phyloP scores from a whole-genome alignment of 2,888 invertebrate genomes.

The Calephelis perditalis region DNA sequence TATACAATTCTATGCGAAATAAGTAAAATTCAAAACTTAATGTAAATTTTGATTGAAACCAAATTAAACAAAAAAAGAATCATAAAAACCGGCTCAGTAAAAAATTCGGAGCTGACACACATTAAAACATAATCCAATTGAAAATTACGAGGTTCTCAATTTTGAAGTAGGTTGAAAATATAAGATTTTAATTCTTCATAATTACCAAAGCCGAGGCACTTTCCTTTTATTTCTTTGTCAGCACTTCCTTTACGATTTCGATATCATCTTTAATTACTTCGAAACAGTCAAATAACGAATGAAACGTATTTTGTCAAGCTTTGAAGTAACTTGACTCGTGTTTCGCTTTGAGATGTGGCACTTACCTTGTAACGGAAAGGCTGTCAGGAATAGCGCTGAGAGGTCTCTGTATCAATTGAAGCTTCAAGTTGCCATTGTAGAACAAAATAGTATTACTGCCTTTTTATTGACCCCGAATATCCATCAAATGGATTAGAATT shows the following conservation, averaged over 20 bases:
- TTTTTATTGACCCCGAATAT: conserved; percentile 26
- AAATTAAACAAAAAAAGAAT: no score
- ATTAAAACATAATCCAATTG: no score
- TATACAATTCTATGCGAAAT: no score
- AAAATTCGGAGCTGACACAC: no score
- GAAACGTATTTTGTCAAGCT: conserved; percentile 16
- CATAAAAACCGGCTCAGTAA: no score
- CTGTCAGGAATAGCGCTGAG: conserved; percentile 54
- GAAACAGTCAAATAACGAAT: conserved; percentile 12
- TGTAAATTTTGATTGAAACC: no score
- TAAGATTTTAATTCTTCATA: background rate
- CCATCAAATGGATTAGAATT: conserved; percentile 21
- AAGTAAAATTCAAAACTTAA: no score
- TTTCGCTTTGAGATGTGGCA: conserved; percentile 40
- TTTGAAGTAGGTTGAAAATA: no score
- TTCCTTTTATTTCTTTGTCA: conserved; percentile 2
- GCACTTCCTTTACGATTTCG: background rate
- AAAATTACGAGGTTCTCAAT: no score
- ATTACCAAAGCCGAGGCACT: background rate
- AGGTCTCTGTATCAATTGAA: conserved; percentile 55
- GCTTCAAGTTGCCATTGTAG: conserved; percentile 31
- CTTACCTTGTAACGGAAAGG: conserved; percentile 52
- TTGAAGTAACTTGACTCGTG: conserved; percentile 22
- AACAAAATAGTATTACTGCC: conserved; percentile 27
- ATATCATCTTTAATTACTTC: conserved; percentile 6